phyloP scores from a whole-genome alignment of 2,888 invertebrate genomes.

The Eulithis testata region DNA sequence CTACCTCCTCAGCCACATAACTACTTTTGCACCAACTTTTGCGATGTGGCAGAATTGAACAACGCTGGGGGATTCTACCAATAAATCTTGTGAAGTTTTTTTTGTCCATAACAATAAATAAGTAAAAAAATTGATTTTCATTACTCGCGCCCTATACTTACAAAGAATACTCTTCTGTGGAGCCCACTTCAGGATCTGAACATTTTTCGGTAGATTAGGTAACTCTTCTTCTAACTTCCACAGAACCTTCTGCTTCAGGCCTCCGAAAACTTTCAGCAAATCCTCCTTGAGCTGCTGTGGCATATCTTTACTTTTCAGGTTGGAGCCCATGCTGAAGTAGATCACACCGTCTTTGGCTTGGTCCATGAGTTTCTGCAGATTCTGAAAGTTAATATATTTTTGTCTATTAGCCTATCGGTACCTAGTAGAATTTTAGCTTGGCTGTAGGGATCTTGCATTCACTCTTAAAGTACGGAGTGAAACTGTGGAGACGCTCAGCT shows the following conservation, averaged over 20 bases:
- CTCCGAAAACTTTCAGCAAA: constrained; percentile 62
- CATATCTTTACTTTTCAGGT: constrained; percentile 54
- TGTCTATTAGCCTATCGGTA: too few relatives aligned
- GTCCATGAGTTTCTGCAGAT: constrained; percentile 57
- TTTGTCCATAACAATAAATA: too few relatives aligned
- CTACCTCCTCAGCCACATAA: too few relatives aligned
- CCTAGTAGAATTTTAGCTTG: too few relatives aligned
- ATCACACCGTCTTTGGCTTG: constrained; percentile 59
- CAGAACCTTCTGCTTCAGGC: constrained; percentile 69
- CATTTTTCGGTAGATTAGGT: constrained; percentile 62
- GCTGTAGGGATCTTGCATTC: too few relatives aligned
- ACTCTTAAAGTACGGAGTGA: too few relatives aligned
- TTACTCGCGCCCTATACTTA: background rate
- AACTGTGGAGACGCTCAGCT: too few relatives aligned
- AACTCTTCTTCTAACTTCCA: constrained; percentile 73
- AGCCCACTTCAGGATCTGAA: constrained; percentile 37
- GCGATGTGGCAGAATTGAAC: too few relatives aligned
- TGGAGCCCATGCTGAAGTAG: constrained; percentile 68
- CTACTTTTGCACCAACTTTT: too few relatives aligned
- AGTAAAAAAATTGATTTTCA: too few relatives aligned
- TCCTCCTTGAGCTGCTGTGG: constrained; percentile 47
- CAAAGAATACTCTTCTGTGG: constrained; percentile 6
- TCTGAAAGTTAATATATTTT: constrained; percentile 39
- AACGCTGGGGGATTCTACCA: too few relatives aligned
- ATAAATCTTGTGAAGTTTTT: too few relatives aligned